Conservation (phyloP, 2,888 invertebrate genomes). For the Automeris io region DNA sequence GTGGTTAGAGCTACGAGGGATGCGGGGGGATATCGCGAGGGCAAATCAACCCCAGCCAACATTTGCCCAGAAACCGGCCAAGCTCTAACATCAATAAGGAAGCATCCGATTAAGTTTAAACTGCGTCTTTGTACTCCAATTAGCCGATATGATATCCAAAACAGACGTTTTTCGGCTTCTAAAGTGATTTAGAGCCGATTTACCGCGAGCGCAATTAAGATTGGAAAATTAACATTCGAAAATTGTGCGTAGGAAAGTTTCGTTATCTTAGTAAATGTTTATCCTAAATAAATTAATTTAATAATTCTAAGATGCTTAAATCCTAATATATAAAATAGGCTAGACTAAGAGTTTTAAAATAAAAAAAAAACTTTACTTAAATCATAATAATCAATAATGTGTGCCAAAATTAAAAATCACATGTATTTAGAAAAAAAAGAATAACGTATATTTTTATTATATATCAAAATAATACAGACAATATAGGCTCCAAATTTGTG, state of each 20-base stretch:
- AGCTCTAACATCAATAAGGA: slow-evolving; percentile 53
- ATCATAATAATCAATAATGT: no score
- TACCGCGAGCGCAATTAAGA: slow-evolving; percentile 30
- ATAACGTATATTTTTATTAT: no score
- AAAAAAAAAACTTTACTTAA: no score
- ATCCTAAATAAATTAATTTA: no score
- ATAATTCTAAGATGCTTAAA: no score
- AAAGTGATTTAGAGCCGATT: slow-evolving; percentile 24
- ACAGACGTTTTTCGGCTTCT: slow-evolving; percentile 28
- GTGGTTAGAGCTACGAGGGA: slow-evolving; percentile 24
- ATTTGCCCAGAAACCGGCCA: slow-evolving; percentile 49
- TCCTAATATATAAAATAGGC: no score
- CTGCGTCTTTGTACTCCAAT: slow-evolving; percentile 38
- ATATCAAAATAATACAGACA: no score
- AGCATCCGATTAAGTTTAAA: slow-evolving; percentile 46
- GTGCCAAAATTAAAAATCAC: no score
- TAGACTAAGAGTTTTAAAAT: no score
- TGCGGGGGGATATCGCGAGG: slow-evolving; percentile 28
- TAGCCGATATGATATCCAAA: slow-evolving; percentile 35
- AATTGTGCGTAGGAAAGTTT: slow-evolving; percentile 28
- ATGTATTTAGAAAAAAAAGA: no score
- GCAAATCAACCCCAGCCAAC: slow-evolving; percentile 52
- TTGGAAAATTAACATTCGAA: slow-evolving; percentile 30
- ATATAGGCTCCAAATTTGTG: no score
- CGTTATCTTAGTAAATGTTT: slow-evolving; percentile 40